Conservation (phyloP, 2,113 vertebrate genomes). For the Engystomops pustulosus region DNA sequence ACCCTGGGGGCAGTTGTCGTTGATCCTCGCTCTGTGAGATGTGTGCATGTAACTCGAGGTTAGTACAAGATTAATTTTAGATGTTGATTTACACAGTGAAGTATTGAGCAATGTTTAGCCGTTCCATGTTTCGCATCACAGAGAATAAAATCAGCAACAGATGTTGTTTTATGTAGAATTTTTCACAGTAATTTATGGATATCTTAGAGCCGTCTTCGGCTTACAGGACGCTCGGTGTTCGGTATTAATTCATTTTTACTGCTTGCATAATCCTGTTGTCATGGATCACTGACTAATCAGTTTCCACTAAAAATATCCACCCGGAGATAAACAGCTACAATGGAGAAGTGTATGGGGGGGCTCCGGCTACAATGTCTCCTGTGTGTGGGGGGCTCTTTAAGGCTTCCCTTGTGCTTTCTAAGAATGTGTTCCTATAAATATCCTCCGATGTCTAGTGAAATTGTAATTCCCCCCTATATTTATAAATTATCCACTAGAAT, state of each 20-base stretch:
- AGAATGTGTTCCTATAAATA: background rate
- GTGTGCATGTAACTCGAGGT: background rate
- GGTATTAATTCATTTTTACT: conserved; percentile 6
- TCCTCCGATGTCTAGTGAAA: background rate
- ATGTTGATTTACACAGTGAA: background rate
- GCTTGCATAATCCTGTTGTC: background rate
- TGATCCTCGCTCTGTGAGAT: background rate
- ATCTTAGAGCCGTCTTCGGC: background rate
- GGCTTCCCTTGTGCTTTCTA: background rate
- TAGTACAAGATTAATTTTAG: background rate
- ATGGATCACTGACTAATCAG: background rate
- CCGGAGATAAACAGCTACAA: background rate
- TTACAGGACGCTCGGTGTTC: background rate
- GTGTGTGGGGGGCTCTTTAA: background rate
- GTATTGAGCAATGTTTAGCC: conserved; percentile 7
- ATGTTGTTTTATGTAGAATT: background rate
- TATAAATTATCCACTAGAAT: background rate
- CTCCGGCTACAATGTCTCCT: background rate
- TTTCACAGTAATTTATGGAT: conserved; percentile 1
- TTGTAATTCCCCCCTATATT: background rate
- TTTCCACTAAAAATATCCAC: background rate
- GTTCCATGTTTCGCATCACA: background rate
- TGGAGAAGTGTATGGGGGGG: background rate
- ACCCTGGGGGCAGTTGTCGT: background rate
- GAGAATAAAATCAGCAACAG: background rate